Evolutionary conservation across 2,113 vertebrate species (phyloP), one percentile per base, ranked within the genome.

Genomic region (Ahaetulla prasina): DNA sequence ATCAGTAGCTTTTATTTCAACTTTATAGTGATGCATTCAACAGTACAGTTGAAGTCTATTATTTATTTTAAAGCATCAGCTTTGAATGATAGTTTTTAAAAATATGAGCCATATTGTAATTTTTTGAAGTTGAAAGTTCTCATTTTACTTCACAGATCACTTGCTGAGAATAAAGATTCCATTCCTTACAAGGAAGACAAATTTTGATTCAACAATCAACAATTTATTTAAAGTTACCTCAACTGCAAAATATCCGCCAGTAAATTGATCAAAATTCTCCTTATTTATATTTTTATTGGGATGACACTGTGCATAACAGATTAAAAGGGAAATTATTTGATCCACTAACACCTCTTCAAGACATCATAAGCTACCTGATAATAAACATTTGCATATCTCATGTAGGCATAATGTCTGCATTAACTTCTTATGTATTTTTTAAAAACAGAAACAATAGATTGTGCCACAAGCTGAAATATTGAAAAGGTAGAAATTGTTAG

Each of bases 31-130:
- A 10, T 60, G 63, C 85, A 50, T 39, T 92, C 49, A 93, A 57
- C 2, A 92, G 20, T 89, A 80, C 74, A 90, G 89, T 39, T 54
- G 89, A 92, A 94, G 53, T 50, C 22, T 50, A 92, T 43, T 25
- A 10, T 60, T 27, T 90, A 84, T 27, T 80, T 93, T 92, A 87
- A 55, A 20, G 11, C 47, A 91, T 35, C 39, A 49, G 25, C 0
- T 90, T 94, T 91, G 55, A 25, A 74, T 90, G 90, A 57, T 47
- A 87, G 12, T 89, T n/a, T 89, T 94, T 89, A 85, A 85, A 90
- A 45, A 53, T 9, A 3, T 91, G 90, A 84, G 89, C 74, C 1
- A 9, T 87, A 60, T 8, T 80, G 84, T 93, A 11, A 63, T 53
- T 87, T 4, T 57, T 0, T 14, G 88, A 90, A 85, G 68, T 18